Conservation (phyloP, 2,888 invertebrate genomes). For the Mimumesa dahlbomi region DNA sequence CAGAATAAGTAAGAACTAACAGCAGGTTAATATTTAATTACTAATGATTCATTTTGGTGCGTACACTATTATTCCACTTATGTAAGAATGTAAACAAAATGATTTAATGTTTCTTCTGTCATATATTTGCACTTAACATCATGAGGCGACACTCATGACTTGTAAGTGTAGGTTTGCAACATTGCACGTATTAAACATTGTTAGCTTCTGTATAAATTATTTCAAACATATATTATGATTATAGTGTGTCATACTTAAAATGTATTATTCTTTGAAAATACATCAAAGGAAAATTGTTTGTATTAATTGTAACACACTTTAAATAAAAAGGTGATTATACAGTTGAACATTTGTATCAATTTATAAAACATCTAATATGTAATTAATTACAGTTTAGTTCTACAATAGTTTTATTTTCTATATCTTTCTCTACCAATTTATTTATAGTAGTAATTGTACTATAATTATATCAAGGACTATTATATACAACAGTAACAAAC, state of each 20-base stretch:
- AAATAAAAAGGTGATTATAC: slow-evolving; percentile 69
- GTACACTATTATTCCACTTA: neutral
- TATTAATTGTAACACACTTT: slow-evolving; percentile 30
- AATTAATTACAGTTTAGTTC: too few relatives aligned
- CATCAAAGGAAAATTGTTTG: slow-evolving; percentile 34
- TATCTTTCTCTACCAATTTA: too few relatives aligned
- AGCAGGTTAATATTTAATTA: slow-evolving; percentile 4
- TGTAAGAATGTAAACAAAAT: neutral
- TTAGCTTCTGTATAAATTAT: slow-evolving; percentile 1
- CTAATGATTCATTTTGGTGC: slow-evolving; percentile 1
- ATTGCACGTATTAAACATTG: neutral
- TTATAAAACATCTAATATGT: neutral
- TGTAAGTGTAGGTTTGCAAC: slow-evolving; percentile 8
- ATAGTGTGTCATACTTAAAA: slow-evolving; percentile 27
- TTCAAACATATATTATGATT: slow-evolving; percentile 18
- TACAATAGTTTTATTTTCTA: too few relatives aligned
- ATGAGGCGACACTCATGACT: neutral
- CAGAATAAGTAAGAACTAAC: slow-evolving; percentile 12
- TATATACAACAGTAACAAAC: neutral
- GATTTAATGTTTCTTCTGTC: neutral
- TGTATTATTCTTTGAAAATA: slow-evolving; percentile 23
- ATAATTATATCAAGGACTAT: neutral
- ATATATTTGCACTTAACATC: neutral
- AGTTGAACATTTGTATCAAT: slow-evolving; percentile 2
- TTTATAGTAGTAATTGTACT: neutral